phyloP scores from a whole-genome alignment of 2,113 vertebrate species.

The Polyodon spathula region DNA sequence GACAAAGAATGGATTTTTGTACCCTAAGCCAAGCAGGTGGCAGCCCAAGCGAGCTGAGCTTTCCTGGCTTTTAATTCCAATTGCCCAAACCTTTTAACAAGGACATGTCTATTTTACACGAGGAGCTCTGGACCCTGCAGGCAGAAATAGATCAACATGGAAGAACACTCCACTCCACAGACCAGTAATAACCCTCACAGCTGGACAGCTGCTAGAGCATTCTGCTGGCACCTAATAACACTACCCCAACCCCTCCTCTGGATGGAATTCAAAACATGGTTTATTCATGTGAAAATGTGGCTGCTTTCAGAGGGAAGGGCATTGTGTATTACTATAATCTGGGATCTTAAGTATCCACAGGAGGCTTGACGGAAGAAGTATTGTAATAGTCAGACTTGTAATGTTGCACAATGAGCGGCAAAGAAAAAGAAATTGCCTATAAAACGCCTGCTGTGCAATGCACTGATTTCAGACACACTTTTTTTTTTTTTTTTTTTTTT shows the following conservation, averaged over 20 bases:
- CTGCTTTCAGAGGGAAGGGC: neutral
- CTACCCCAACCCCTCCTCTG: neutral
- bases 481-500: too few relatives aligned
- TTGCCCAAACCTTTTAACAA: slow-evolving; percentile 7
- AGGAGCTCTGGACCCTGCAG: neutral
- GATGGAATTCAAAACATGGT: neutral
- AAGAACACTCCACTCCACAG: slow-evolving; percentile 3
- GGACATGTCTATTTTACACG: neutral
- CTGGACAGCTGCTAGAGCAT: neutral
- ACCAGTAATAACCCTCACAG: slow-evolving; percentile 10
- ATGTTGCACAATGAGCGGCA: too few relatives aligned
- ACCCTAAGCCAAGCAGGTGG: slow-evolving; percentile 7
- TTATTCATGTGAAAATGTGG: neutral
- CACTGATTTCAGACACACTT: too few relatives aligned
- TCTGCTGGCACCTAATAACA: neutral
- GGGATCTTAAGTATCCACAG: neutral
- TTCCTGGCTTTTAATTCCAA: slow-evolving; percentile 7
- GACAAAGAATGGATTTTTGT: slow-evolving; percentile 11
- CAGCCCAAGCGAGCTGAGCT: neutral
- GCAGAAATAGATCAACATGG: slow-evolving; percentile 8
- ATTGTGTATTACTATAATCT: neutral
- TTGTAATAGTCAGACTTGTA: too few relatives aligned
- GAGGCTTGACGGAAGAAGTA: neutral
- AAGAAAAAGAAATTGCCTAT: too few relatives aligned
- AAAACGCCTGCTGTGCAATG: too few relatives aligned